Base-by-base conservation (phyloP, 1,140 invertebrate species). In the Meteorus sp. region DNA sequence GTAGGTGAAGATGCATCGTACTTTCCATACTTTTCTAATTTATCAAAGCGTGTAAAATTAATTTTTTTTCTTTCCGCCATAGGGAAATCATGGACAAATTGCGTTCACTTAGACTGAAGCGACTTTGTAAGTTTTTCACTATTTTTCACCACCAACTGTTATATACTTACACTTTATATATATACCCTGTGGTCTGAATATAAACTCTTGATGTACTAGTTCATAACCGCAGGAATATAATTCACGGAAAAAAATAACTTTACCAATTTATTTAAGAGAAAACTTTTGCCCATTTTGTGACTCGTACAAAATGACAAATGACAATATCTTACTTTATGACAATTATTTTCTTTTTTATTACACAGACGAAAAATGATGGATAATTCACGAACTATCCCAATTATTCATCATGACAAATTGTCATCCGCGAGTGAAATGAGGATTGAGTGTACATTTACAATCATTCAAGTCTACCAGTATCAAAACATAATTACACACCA, bases 171-270 rank as follows among this genome's bases (percentile, higher is more conserved):
- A n/a, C n/a, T n/a, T n/a, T n/a, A n/a, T n/a, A n/a, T n/a, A n/a
- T n/a, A n/a, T n/a, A n/a, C n/a, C n/a, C n/a, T 39, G 8, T 15
- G 35, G 35, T 39, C 35, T 48, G 45, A 20, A 9, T n/a, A 35
- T 52, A 35, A 52, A 52, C 37, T 52, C 37, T 37, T 22, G 20
- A 52, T 31, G n/a, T 37, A 33, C 50, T n/a, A 48, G 13, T 33
- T 33, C 29, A 33, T 35, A 52, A 13, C 17, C 29, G 7, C 33
- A 52, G 31, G 25, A 31, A 52, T 52, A 35, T 52, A 31, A 52
- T 27, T 52, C 50, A 22, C 17, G n/a, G n/a, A n/a, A n/a, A n/a
- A n/a, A n/a, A n/a, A n/a, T n/a, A 52, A 52, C 25, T 52, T 52
- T 52, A 35, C 31, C 27, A 52, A 52, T 52, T 52, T 52, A 33